Conservation (phyloP, 2,797 vertebrate genomes). For the Helostoma temminkii region DNA sequence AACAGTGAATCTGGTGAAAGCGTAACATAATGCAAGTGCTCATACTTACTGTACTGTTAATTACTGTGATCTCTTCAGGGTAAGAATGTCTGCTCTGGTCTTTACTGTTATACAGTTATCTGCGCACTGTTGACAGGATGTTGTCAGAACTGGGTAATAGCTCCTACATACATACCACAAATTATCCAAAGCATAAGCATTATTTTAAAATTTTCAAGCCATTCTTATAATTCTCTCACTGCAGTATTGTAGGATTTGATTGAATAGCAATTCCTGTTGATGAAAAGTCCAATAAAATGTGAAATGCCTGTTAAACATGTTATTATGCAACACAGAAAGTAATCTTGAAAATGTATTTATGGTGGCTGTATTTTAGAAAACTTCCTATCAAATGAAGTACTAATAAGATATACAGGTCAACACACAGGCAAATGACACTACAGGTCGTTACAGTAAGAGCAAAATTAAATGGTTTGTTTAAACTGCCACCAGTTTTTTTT, state of each 20-base stretch:
- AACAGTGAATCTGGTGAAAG: conserved; percentile 49
- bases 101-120: conserved; percentile 47
- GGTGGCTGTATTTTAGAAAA: conserved; percentile 11
- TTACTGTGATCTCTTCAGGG: conserved; percentile 78
- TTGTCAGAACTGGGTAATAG: conserved; percentile 8
- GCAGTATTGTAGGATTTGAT: conserved; percentile 25
- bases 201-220: conserved; percentile 48
- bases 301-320: conserved; percentile 17
- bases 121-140: conserved; percentile 36
- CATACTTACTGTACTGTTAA: conserved; percentile 70
- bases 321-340: conserved; percentile 39
- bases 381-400: not conserved
- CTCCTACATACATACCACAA: conserved; percentile 4
- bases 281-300: conserved; percentile 38
- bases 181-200: conserved; percentile 37
- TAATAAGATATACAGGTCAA: too few relatives aligned
- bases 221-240: conserved; percentile 31
- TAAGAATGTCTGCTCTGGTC: conserved; percentile 54
- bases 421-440: too few relatives aligned
- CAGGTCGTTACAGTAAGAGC: not conserved
- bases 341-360: conserved; percentile 11
- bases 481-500: not conserved
- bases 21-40: conserved; percentile 65
- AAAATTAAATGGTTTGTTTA: conserved; percentile 27
- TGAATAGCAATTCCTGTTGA: conserved; percentile 23